Evolutionary conservation across 2,797 vertebrate species (phyloP), one percentile per base, ranked within the genome.

Genomic region (Corythornis leucogaster): DNA sequence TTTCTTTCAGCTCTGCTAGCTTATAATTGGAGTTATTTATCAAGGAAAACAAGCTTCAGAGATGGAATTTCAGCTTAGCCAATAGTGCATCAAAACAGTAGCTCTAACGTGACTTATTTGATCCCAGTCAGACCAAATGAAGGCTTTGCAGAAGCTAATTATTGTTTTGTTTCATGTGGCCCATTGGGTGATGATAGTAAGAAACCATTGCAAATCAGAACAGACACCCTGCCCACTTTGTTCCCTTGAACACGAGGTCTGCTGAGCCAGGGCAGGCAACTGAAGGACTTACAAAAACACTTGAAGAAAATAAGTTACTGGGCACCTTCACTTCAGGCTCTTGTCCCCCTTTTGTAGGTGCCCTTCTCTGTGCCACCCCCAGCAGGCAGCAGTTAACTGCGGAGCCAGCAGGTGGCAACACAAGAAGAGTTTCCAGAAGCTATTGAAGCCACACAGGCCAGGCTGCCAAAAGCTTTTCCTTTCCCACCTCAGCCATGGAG

Each of bases 371-470:
- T 2, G 30, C 43, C 20, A 8, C 12, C 35, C 46, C 18, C 24
- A 42, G 26, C 1, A 45, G 31, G 43, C 59, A 87, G 91, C 83
- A 93, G 42, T 91, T 38, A 80, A 70, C 77, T 3, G 54, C 57
- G 30, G 84, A 64, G 64, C 91, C 92, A 90, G 95, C 91, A 96
- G 95, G 86, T 92, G 87, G 92, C 91, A 96, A 93, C 40, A 26
- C 77, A 70, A 1, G 25, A 70, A 81, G 89, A 43, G 48, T 48
- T 89, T 92, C 59, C 11, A 11, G 6, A n/a, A 24, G 68, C 78
- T 57, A 51, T 1, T 22, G 1, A 21, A 48, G 21, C 28, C 69
- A 3, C 0, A 7, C 63, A 28, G 21, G 8, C 12, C 86, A 53
- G 42, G 26, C 33, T 78, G 67, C 40, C 33, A 19, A 42, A 59